Percentiles rank a stretch among this genome's conserved stretches.
phyloP scores from a whole-genome alignment of 2,113 vertebrate genomes.

The Takifugu flavidus region DNA sequence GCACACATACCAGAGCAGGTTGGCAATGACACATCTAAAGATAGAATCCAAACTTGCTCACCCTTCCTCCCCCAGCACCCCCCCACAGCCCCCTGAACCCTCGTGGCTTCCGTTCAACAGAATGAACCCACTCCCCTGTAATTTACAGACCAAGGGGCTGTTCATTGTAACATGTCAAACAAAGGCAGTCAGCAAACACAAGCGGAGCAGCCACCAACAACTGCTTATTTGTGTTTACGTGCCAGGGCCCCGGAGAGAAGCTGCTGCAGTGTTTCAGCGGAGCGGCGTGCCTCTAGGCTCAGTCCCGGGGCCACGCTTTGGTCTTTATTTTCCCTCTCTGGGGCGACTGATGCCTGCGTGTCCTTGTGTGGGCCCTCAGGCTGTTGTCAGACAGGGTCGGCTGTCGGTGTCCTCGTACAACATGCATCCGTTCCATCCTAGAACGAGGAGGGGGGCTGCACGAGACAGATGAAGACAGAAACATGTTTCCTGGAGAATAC shows the following conservation, averaged over 20 bases:
- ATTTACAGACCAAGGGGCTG: conserved; percentile 36
- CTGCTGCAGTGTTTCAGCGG: conserved; percentile 28
- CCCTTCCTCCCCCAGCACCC: conserved; percentile 42
- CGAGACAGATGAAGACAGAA: too few species aligned
- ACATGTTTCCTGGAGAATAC: too few species aligned
- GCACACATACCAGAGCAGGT: conserved; percentile 28
- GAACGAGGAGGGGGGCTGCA: too few species aligned
- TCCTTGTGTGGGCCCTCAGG: conserved; percentile 48
- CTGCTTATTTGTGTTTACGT: conserved; percentile 14
- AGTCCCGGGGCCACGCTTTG: conserved; percentile 38
- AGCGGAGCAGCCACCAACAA: conserved; percentile 14
- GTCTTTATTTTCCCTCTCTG: conserved; percentile 12
- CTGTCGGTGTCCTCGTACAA: conserved; percentile 50
- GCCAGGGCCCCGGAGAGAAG: neutral
- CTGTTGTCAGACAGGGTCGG: conserved; percentile 67
- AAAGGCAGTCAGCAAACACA: conserved; percentile 29
- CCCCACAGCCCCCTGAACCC: conserved; percentile 66
- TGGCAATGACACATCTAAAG: conserved; percentile 67
- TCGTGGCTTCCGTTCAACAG: conserved; percentile 55
- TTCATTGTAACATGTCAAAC: conserved; percentile 47
- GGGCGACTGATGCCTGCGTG: conserved; percentile 36
- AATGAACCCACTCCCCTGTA: conserved; percentile 58
- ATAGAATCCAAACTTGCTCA: conserved; percentile 65
- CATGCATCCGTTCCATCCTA: neutral
- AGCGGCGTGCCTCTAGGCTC: conserved; percentile 61